A percentile compares a stretch with the other conserved stretches of the same genome.
Evolutionary conservation across 2,888 invertebrate genomes (phyloP).

Genomic region (Actias luna): DNA sequence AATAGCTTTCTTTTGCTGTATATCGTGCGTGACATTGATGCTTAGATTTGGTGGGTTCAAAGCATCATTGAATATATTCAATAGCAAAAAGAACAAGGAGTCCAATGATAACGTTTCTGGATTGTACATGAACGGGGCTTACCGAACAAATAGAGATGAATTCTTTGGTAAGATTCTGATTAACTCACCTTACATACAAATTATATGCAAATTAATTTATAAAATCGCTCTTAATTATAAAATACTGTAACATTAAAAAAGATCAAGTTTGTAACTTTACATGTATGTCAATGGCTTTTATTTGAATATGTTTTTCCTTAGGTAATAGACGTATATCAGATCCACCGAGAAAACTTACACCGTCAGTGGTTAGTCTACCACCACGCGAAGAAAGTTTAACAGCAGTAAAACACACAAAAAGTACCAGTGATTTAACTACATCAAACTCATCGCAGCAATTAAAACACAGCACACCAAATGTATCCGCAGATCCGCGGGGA

Average conservation of each 20-base stretch:
- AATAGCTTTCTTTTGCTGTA: slow-evolving; percentile 33
- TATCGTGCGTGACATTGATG: slow-evolving; percentile 43
- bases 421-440: slow-evolving; percentile 48
- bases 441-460: slow-evolving; percentile 32
- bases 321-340: slow-evolving; percentile 37
- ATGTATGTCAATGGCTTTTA: background rate
- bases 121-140: slow-evolving; percentile 55
- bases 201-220: background rate
- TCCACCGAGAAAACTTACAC: slow-evolving; percentile 42
- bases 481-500: slow-evolving; percentile 51
- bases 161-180: slow-evolving; percentile 48
- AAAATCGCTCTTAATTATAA: background rate
- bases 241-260: background rate
- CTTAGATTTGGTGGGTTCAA: slow-evolving; percentile 58
- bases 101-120: slow-evolving; percentile 38
- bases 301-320: slow-evolving; percentile 26
- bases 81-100: slow-evolving; percentile 38
- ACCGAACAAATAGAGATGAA: slow-evolving; percentile 58
- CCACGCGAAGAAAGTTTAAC: slow-evolving; percentile 26
- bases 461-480: slow-evolving; percentile 46
- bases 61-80: slow-evolving; percentile 53
- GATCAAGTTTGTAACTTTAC: background rate
- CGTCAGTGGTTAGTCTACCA: slow-evolving; percentile 47
- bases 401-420: slow-evolving; percentile 45
- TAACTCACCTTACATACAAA: background rate